Evolutionary conservation across 2,888 invertebrate species (phyloP).

Genomic region (Eucriotettix oculatus): DNA sequence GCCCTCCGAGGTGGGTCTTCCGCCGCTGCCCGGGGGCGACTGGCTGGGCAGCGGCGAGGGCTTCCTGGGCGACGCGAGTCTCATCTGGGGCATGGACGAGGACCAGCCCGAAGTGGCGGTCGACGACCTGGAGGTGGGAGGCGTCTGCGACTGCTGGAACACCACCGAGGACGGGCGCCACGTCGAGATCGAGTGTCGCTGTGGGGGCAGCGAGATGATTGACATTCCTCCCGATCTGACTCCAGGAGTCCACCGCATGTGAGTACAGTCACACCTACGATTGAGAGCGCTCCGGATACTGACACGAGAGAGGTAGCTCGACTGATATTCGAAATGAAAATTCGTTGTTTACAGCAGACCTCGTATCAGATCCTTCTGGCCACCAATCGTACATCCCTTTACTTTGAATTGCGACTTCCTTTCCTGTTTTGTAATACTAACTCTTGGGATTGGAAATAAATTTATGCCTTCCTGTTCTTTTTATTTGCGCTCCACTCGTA

Average conservation of each 20-base stretch:
- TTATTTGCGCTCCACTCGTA: too few species aligned
- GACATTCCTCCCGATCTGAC: constrained; percentile 8
- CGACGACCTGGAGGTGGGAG: background rate
- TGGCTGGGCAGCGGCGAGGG: background rate
- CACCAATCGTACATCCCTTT: too few species aligned
- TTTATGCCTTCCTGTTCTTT: too few species aligned
- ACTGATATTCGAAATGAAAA: too few species aligned
- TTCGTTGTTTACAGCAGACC: too few species aligned
- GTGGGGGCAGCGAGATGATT: constrained; percentile 6
- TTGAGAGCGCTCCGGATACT: too few species aligned
- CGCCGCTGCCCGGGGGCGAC: background rate
- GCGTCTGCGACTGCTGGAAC: constrained; percentile 7
- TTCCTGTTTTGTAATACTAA: too few species aligned
- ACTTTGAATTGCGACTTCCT: too few species aligned
- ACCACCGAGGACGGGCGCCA: constrained; percentile 6
- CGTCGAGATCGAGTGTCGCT: constrained; percentile 12
- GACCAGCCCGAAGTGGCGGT: background rate
- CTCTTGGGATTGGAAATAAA: too few species aligned
- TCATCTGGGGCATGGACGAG: background rate
- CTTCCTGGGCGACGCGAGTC: background rate
- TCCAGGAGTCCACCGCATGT: constrained; percentile 11
- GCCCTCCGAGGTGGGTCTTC: background rate
- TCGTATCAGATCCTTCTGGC: too few species aligned
- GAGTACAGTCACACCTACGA: constrained; percentile 1
- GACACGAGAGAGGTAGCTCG: too few species aligned